Conservation (phyloP, 2,113 vertebrate genomes). For the Bubo scandiacus region DNA sequence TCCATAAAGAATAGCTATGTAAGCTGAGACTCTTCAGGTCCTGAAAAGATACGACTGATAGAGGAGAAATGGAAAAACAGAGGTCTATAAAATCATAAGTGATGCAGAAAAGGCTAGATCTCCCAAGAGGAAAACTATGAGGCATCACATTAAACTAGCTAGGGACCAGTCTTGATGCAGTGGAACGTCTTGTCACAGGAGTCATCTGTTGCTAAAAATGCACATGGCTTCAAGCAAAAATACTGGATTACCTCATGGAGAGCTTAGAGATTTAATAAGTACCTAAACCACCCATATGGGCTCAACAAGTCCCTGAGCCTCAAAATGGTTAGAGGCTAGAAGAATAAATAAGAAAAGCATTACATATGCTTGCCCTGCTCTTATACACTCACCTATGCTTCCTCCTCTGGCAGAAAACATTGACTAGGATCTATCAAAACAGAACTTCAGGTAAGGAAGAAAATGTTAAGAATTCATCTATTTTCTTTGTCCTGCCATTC, state of each 20-base stretch:
- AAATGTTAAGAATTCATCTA: neutral
- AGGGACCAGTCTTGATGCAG: neutral
- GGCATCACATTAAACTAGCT: neutral
- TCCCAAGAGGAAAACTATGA: accelerated
- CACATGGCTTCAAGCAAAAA: neutral
- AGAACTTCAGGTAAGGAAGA: neutral
- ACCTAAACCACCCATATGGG: neutral
- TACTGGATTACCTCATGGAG: neutral
- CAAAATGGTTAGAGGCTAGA: neutral
- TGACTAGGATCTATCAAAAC: neutral
- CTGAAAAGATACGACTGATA: neutral
- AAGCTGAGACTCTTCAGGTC: neutral
- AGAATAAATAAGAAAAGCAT: neutral
- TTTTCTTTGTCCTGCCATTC: neutral
- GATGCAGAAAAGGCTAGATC: neutral
- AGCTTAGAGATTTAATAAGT: neutral
- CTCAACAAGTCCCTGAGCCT: neutral
- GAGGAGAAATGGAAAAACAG: neutral
- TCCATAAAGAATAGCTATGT: neutral
- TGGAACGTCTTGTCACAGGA: neutral
- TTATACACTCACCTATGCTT: neutral
- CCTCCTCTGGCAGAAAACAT: neutral
- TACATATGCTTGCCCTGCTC: neutral
- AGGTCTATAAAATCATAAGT: neutral
- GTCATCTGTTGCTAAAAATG: neutral